A percentile compares a stretch with the other conserved stretches of the same genome.
Evolutionary conservation across 2,797 vertebrate species (phyloP).

Genomic region (Pantherophis alleghaniensis): DNA sequence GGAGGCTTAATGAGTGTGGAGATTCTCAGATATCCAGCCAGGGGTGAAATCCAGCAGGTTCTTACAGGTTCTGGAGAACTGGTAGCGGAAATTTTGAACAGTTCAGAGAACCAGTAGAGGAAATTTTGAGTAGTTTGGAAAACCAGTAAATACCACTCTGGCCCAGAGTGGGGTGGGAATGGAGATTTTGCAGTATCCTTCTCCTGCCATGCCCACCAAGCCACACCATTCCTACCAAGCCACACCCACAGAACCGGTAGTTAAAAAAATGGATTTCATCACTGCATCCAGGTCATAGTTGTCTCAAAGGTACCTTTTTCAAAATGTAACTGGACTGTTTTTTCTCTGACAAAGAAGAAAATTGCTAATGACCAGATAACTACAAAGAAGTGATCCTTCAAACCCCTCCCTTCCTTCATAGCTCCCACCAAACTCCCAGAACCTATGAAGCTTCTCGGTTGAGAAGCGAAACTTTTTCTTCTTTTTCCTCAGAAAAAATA

Average conservation of each 20-base stretch:
- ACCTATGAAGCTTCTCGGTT: background rate
- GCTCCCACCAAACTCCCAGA: background rate
- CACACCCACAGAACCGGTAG: too few relatives aligned
- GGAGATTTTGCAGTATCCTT: too few relatives aligned
- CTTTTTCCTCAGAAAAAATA: background rate
- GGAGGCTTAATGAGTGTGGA: background rate
- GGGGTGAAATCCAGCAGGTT: too few relatives aligned
- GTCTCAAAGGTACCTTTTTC: background rate
- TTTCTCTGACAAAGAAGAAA: background rate
- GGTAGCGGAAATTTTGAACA: too few relatives aligned
- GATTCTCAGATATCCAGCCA: background rate
- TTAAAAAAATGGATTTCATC: too few relatives aligned
- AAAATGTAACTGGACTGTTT: background rate
- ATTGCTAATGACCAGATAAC: background rate
- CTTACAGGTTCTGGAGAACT: too few relatives aligned
- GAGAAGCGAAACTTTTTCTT: background rate
- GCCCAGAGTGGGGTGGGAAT: too few relatives aligned
- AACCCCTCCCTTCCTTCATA: background rate
- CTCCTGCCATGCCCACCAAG: too few relatives aligned
- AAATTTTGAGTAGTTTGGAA: too few relatives aligned
- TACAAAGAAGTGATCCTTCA: background rate
- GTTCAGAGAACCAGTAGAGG: too few relatives aligned
- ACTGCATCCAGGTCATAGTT: background rate
- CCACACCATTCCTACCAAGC: too few relatives aligned
- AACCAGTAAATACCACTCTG: too few relatives aligned